Conservation (phyloP, 2,888 invertebrate species). For the Blastobasis adustella region DNA sequence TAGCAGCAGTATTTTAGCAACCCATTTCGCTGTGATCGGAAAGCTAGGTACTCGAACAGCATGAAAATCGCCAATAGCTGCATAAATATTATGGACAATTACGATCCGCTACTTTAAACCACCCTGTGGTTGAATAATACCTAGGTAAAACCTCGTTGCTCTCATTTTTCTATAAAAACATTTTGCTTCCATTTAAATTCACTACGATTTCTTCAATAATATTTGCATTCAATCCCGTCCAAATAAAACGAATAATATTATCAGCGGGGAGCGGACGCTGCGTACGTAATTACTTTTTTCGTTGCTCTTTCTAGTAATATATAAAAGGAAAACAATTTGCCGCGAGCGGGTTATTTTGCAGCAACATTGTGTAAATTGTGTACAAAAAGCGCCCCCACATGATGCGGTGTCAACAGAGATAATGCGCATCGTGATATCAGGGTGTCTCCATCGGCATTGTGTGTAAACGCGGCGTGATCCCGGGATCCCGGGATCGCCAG, state of each 20-base stretch:
- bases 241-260: background rate
- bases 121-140: no score
- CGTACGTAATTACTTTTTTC: no score
- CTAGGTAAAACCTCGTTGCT: no score
- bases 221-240: background rate
- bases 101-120: no score
- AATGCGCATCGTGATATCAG: slow-evolving; percentile 66
- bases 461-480: slow-evolving; percentile 12
- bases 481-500: slow-evolving; percentile 57
- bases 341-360: slow-evolving; percentile 41
- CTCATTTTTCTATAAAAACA: no score
- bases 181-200: no score
- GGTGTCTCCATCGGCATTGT: slow-evolving; percentile 56
- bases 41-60: no score
- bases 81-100: no score
- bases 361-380: slow-evolving; percentile 57
- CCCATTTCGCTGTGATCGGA: no score
- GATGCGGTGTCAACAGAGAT: slow-evolving; percentile 67
- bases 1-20: no score
- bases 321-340: slow-evolving; percentile 29
- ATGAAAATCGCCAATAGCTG: no score
- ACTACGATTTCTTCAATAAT: background rate
- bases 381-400: slow-evolving; percentile 63
- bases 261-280: no score
- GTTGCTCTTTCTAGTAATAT: background rate